Evolutionary conservation across 2,797 vertebrate species (phyloP).

Genomic region (Paedocypris micromegethes): DNA sequence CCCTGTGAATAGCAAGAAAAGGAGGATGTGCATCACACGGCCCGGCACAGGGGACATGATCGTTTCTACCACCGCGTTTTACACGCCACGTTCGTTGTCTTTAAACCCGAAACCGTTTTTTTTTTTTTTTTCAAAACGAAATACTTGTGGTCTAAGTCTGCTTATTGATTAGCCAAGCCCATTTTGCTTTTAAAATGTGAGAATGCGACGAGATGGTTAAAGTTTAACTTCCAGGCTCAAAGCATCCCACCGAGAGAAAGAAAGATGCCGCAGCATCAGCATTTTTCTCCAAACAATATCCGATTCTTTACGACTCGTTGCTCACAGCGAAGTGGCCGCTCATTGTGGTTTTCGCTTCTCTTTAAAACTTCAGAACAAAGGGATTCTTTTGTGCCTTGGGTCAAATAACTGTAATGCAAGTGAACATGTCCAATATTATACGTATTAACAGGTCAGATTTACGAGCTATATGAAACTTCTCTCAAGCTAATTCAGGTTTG

Average conservation of each 20-base stretch:
- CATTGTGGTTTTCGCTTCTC: not conserved
- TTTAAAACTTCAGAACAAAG: not conserved
- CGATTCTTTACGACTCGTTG: slow-evolving; percentile 62
- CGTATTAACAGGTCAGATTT: too few relatives aligned
- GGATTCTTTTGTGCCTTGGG: too few relatives aligned
- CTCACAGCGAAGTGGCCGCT: not conserved
- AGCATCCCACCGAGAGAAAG: slow-evolving; percentile 58
- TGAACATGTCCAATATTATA: too few relatives aligned
- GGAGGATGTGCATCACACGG: not conserved
- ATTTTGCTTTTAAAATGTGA: slow-evolving; percentile 49
- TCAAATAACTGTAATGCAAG: too few relatives aligned
- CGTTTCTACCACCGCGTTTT: too few relatives aligned
- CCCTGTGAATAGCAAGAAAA: slow-evolving; percentile 58
- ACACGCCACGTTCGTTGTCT: too few relatives aligned
- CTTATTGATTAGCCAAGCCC: slow-evolving; percentile 7
- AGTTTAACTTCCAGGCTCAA: slow-evolving; percentile 84
- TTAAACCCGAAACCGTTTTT: not conserved
- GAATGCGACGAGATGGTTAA: slow-evolving; percentile 83
- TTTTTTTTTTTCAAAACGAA: not conserved
- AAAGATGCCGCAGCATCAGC: slow-evolving; percentile 83
- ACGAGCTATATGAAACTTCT: too few relatives aligned
- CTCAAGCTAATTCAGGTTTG: too few relatives aligned
- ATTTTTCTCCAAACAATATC: slow-evolving; percentile 67
- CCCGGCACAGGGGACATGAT: too few relatives aligned
- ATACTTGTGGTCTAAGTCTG: too few relatives aligned